Percentiles rank a stretch among this genome's conserved stretches.
These are phyloP conservation scores for Drosophila emarginata DNA, from an alignment of 2,888 invertebrate species.

Conservation along the genomic window DNA sequence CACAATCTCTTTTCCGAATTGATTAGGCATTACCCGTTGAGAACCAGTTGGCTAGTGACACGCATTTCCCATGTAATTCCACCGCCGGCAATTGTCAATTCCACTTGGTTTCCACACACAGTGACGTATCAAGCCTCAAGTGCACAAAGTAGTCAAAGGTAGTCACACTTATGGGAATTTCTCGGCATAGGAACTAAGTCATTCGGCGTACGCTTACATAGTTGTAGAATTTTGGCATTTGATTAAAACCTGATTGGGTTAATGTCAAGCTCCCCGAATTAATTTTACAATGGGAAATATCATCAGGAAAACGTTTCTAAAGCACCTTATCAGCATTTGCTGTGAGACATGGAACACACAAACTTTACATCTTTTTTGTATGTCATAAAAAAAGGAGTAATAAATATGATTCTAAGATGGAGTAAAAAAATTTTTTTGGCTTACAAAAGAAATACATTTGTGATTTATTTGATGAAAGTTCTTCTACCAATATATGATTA, in stretches of 20 bases:
- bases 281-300: background rate
- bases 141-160: background rate
- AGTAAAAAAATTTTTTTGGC: no score
- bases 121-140: conserved; percentile 19
- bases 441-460: no score
- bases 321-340: no score
- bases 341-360: no score
- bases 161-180: conserved; percentile 47
- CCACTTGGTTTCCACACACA: conserved; percentile 37
- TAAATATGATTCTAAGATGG: no score
- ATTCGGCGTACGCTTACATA: conserved; percentile 6
- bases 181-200: conserved; percentile 11
- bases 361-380: no score
- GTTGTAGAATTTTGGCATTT: conserved; percentile 25
- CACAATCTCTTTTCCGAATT: conserved; percentile 1
- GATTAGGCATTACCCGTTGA: conserved; percentile 33
- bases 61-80: conserved; percentile 25
- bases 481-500: no score
- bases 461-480: no score
- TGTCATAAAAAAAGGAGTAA: no score
- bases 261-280: background rate
- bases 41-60: conserved; percentile 11
- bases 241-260: background rate
- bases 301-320: background rate
- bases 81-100: background rate